Evolutionary conservation across 2,888 invertebrate species (phyloP), one percentile per base, ranked within the genome.

Genomic region (Tiliacea aurago): DNA sequence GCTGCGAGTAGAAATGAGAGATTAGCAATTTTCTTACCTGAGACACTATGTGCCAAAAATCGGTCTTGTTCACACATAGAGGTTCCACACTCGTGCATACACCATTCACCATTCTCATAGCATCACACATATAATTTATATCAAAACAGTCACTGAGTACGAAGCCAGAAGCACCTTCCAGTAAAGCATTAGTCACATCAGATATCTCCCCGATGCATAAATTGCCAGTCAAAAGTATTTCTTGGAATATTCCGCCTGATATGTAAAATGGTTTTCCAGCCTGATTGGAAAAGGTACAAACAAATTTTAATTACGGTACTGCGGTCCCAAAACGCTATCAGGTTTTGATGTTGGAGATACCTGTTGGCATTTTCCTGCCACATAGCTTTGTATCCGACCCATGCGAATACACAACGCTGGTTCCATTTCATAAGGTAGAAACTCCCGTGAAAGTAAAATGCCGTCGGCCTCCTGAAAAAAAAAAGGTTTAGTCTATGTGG

Each of bases 91-190:
- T 67, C 59, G 89, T 87, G 78, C 94, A 94, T 1, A 94, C 62
- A 3, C 90, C 86, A 67, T 93, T 91, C n/a, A 95, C 78, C 0
- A 85, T 80, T 9, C 85, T 85, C 23, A 95, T 81, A n/a, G 90
- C 86, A 18, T 85, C 77, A 15, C 92, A 58, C 15, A 88, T 71
- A 15, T 80, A 45, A 5, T 90, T 86, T 0, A 89, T 79, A 47
- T 92, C 73, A 1, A 73, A 51, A 70, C 86, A 89, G 59, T 91
- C 87, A 41, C 83, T 87, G 0, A 95, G 82, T 23, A 93, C 73
- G 72, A 95, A 94, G 0, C 95, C 95, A 18, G 91, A 89, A 4
- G 86, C 90, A n/a, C 94, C 95, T 61, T 94, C 93, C 7, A 94
- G 76, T 47, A 95, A 70, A 0, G 93, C 91, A 66, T 94, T 94